Percentiles rank a stretch among this genome's conserved stretches.
Conservation (phyloP, 2,113 vertebrate species). For the Falcunculus frontatus region DNA sequence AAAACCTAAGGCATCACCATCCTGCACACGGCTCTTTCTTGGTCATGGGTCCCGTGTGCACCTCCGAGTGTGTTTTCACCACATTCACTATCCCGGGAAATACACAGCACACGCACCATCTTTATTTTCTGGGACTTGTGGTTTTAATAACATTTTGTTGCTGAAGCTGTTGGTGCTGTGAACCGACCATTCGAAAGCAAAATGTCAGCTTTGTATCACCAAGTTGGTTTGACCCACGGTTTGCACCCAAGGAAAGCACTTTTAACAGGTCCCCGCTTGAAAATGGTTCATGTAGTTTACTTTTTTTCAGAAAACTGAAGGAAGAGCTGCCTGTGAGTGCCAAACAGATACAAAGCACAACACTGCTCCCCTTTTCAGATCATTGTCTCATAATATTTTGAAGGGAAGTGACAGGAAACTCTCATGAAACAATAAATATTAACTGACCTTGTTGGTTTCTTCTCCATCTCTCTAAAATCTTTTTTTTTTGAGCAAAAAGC, state of each 20-base stretch:
- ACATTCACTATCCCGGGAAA: fast-evolving
- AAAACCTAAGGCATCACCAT: too few relatives aligned
- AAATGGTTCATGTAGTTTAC: not conserved
- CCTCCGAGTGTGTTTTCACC: not conserved
- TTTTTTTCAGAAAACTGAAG: not conserved
- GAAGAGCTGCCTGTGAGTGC: not conserved
- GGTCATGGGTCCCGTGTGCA: fast-evolving
- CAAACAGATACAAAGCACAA: not conserved
- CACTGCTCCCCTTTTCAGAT: not conserved
- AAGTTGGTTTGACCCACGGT: not conserved
- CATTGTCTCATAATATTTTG: not conserved
- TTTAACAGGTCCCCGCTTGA: not conserved
- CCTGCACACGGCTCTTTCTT: too few relatives aligned
- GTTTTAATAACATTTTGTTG: not conserved
- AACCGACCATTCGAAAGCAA: not conserved
- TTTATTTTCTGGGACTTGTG: not conserved
- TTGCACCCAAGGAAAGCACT: not conserved
- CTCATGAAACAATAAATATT: not conserved
- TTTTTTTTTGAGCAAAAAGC: not conserved
- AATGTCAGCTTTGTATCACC: not conserved
- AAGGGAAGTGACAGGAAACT: not conserved
- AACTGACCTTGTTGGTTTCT: not conserved
- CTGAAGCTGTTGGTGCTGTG: fast-evolving
- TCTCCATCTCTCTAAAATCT: not conserved
- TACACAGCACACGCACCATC: fast-evolving